phyloP scores from a whole-genome alignment of 2,797 vertebrate genomes.

The Eupleurogrammus muticus region DNA sequence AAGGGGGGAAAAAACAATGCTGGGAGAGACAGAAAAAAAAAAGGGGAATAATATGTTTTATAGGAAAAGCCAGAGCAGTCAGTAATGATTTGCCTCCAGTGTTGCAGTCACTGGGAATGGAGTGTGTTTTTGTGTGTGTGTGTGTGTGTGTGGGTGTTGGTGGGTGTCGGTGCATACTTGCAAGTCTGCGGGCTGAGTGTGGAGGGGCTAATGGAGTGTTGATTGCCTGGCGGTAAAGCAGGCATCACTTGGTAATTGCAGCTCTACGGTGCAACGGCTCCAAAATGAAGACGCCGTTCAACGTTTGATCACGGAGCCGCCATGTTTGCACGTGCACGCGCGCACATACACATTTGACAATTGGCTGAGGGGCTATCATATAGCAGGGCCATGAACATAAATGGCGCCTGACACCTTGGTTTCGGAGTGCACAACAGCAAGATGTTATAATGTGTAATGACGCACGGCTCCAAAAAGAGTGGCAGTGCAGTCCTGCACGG shows the following conservation, averaged over 20 bases:
- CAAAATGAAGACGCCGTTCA: conserved; percentile 78
- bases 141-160: conserved; percentile 17
- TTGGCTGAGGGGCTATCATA: conserved; percentile 23
- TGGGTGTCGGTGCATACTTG: conserved; percentile 36
- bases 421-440: conserved; percentile 1
- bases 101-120: conserved; percentile 34
- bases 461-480: too few relatives aligned
- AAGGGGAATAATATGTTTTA: not conserved
- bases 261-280: conserved; percentile 76
- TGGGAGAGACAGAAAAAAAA: conserved; percentile 46
- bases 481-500: too few relatives aligned
- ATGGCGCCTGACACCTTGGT: conserved; percentile 15
- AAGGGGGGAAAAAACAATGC: conserved; percentile 16
- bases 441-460: conserved; percentile 1
- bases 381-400: conserved; percentile 12
- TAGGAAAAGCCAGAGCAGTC: conserved; percentile 53
- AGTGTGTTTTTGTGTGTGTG: conserved; percentile 39
- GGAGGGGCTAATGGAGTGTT: conserved; percentile 83
- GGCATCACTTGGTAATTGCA: conserved; percentile 83
- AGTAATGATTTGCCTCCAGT: conserved; percentile 69
- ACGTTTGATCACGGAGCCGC: conserved; percentile 62
- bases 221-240: conserved; percentile 85
- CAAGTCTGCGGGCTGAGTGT: conserved; percentile 66
- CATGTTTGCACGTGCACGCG: conserved; percentile 36
- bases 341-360: conserved; percentile 7